Percentiles rank a stretch among this genome's conserved stretches.
Conservation (phyloP, 2,113 vertebrate species). For the Cepphus grylle region DNA sequence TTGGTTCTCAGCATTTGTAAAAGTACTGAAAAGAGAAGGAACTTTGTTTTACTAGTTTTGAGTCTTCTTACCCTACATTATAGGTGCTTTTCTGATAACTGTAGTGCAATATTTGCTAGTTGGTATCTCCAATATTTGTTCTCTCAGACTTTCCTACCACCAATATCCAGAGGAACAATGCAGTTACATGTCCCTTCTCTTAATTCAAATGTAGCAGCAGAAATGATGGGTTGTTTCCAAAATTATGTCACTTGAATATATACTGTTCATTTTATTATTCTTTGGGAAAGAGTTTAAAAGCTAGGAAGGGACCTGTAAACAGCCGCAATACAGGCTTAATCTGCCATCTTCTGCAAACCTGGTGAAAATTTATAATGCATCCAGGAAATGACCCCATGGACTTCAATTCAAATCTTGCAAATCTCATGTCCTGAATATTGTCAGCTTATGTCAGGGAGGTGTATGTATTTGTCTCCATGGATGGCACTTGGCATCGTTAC, state of each 20-base stretch:
- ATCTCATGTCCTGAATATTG: neutral
- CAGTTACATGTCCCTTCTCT: neutral
- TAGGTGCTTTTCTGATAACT: neutral
- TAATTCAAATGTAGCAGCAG: neutral
- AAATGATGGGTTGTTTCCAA: neutral
- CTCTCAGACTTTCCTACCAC: neutral
- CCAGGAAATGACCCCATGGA: neutral
- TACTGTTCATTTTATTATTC: neutral
- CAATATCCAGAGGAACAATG: neutral
- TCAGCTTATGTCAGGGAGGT: neutral
- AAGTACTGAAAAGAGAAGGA: neutral
- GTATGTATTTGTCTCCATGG: neutral
- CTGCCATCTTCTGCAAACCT: neutral
- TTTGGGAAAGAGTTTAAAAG: neutral
- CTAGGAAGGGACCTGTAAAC: neutral
- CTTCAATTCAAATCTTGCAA: neutral
- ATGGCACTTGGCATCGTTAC: rapidly evolving
- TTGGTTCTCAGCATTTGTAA: neutral
- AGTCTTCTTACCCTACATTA: neutral
- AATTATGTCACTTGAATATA: neutral
- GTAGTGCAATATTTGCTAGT: neutral
- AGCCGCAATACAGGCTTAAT: neutral
- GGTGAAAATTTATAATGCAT: neutral
- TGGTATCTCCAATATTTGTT: neutral
- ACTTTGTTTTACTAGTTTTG: neutral